phyloP scores from a whole-genome alignment of 2,113 vertebrate species.

The Malaclemys terrapin region DNA sequence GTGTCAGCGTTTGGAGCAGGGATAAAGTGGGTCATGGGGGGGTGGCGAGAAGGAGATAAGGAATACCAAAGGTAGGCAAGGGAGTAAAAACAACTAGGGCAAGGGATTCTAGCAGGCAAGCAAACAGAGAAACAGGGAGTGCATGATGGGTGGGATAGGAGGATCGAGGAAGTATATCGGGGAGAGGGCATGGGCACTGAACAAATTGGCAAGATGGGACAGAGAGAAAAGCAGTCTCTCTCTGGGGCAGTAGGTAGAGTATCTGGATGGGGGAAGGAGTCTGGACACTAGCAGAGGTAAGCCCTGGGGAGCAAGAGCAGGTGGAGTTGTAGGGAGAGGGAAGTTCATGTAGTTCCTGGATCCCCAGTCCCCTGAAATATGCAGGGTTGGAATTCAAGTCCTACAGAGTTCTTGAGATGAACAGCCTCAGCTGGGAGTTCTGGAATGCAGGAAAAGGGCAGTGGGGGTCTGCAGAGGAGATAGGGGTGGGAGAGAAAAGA shows the following conservation, averaged over 20 bases:
- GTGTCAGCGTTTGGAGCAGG: neutral
- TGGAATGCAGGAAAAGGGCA: neutral
- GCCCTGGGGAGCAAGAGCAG: neutral
- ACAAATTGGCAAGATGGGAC: neutral
- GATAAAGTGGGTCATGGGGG: too few species aligned
- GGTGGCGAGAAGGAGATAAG: neutral
- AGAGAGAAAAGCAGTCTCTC: neutral
- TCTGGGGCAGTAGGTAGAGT: neutral
- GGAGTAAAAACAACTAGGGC: neutral
- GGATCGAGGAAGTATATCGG: neutral
- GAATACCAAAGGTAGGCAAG: neutral
- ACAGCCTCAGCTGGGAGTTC: neutral
- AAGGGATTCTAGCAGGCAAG: neutral
- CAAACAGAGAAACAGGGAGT: neutral
- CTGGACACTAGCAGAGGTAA: neutral
- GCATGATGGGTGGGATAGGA: neutral
- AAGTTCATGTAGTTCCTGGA: neutral
- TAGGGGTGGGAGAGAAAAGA: neutral
- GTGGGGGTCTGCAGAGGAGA: accelerated
- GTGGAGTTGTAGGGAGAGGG: neutral
- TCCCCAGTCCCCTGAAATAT: neutral
- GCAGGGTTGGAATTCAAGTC: neutral
- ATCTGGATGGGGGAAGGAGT: neutral
- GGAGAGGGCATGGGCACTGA: neutral
- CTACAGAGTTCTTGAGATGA: neutral